phyloP scores from a whole-genome alignment of 2,113 vertebrate genomes.

The Toxostoma redivivum region DNA sequence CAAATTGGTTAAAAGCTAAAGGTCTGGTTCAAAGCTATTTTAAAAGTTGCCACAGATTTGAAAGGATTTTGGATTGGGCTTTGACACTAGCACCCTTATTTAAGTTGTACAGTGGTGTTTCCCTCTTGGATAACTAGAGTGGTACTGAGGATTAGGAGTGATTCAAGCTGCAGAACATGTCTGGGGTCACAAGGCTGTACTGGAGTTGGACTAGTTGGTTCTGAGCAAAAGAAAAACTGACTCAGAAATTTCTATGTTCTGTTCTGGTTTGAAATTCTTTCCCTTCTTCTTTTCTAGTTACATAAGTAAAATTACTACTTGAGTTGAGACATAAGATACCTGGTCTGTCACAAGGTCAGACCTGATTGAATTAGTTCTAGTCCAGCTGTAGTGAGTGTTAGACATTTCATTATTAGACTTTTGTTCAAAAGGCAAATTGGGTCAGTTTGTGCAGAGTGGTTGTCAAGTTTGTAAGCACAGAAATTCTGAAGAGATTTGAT shows the following conservation, averaged over 20 bases:
- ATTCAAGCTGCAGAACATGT: background rate
- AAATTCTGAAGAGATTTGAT: background rate
- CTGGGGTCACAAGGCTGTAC: background rate
- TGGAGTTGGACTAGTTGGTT: background rate
- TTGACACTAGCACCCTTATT: background rate
- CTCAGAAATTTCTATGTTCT: background rate
- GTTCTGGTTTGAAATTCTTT: background rate
- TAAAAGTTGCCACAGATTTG: background rate
- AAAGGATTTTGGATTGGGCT: background rate
- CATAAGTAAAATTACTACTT: background rate
- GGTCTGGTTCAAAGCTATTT: background rate
- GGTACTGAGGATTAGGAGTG: background rate
- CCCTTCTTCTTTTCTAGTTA: background rate
- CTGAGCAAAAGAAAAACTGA: background rate
- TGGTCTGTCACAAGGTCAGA: background rate
- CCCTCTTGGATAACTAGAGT: background rate
- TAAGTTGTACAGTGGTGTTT: background rate
- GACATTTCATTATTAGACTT: background rate
- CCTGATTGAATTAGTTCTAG: background rate
- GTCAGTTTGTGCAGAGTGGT: background rate
- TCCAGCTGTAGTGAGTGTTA: background rate
- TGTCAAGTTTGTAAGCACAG: background rate
- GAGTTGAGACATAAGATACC: background rate
- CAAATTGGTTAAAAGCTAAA: background rate
- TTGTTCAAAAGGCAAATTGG: background rate